Conservation (phyloP, 2,113 vertebrate genomes). For the Calonectris borealis region DNA sequence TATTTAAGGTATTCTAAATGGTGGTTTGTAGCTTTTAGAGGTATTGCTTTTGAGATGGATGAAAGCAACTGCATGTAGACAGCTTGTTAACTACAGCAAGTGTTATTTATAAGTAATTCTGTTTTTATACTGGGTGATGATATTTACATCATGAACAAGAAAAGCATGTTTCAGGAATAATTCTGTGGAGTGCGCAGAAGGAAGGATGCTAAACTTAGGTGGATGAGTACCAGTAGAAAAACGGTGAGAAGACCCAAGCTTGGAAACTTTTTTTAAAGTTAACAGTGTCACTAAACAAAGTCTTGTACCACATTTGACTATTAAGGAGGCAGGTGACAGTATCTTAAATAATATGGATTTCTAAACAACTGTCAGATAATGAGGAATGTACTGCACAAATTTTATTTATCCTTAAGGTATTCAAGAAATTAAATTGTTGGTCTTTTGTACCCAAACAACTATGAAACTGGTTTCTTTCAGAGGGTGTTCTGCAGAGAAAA, state of each 20-base stretch:
- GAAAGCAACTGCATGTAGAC: not conserved
- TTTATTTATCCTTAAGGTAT: not conserved
- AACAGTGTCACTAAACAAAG: not conserved
- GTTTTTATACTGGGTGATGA: accelerated
- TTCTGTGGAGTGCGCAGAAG: not conserved
- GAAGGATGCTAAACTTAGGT: not conserved
- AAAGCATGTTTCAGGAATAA: not conserved
- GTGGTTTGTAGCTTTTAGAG: not conserved
- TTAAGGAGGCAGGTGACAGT: not conserved
- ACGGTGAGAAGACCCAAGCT: not conserved
- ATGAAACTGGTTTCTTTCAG: not conserved
- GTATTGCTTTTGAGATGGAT: not conserved
- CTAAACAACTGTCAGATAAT: not conserved
- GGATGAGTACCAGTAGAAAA: not conserved
- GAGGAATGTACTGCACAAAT: not conserved
- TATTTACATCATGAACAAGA: not conserved
- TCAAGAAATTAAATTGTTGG: not conserved
- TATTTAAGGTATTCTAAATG: not conserved
- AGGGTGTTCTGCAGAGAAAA: not conserved
- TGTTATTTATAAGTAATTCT: not conserved
- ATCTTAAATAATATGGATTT: not conserved
- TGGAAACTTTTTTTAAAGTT: not conserved
- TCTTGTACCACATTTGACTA: not conserved
- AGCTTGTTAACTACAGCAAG: not conserved
- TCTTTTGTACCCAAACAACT: not conserved